Base-by-base conservation (phyloP, 2,113 vertebrate species). In the Chloropsis cyanopogon region DNA sequence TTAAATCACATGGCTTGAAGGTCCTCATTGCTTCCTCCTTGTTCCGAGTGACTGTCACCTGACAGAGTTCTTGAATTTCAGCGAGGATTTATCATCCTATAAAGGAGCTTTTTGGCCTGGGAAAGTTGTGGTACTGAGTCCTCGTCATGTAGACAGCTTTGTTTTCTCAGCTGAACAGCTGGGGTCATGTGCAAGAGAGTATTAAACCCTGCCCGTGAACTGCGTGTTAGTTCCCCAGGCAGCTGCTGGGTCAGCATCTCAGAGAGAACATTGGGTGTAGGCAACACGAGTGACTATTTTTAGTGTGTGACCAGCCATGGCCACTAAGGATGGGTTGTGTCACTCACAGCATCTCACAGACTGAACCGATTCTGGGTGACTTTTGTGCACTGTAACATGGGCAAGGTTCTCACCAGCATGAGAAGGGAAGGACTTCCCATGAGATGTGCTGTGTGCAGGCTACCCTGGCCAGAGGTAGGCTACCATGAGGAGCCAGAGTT, bases 261-360 rank as follows among this genome's bases (percentile, higher is more conserved):
- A 10, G 26, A 33, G 54, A 42, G 9, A 31, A 18, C 6, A 1
- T 2, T 85, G 52, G 25, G 46, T 46, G 25, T 37, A 70, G 56
- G 19, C 46, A 70, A 26, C 24, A 68, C 19, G 49, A 41, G 19
- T 41, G 50, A 61, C 33, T 61, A 3, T 29, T 78, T 72, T 86
- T 61, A 54, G 66, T 47, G 25, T 5, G 0, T 60, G 44, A 59
- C 18, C 47, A 76, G 61, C 14, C 29, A 19, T 37, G 0, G 0
- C 13, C 20, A 18, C 53, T 28, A 44, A 69, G 50, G 46, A 35
- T 70, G 50, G 18, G 35, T 59, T 72, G 46, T 73, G 57, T 46
- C 53, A 21, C 69, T 66, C 61, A 44, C 37, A 70, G 46, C 11
- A 46, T 52, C 50, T 44, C 1, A 0, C 69, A 56, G 56, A 24